Base-by-base conservation (phyloP, 2,888 invertebrate genomes). In the Melieria omissa region DNA sequence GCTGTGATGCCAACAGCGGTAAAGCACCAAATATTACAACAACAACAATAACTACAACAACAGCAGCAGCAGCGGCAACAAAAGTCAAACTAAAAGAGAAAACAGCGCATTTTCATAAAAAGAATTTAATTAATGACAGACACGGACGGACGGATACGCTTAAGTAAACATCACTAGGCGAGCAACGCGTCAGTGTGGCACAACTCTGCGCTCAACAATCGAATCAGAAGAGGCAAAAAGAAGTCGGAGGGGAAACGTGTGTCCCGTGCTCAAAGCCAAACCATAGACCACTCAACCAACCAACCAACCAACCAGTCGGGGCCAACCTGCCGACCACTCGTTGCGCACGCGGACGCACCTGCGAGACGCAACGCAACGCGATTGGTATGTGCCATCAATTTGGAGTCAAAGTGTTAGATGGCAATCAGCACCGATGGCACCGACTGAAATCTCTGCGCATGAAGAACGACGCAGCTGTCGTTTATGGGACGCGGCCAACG, bases 51-150 rank as follows among this genome's bases (percentile, higher is more conserved):
- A n/a, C n/a, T n/a, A n/a, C 29, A 29, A 2, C 29, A 29, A 2
- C 16, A 16, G 2, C 29, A 29, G 1, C 29, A 29, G 29, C 29
- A 29, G 29, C 29, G 3, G 3, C 29, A 29, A 29, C 29, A 29
- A 29, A 29, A 29, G 29, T 29, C 29, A 29, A 57, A n/a, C 57
- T 57, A 57, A 12, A 29, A 49, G 29, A 29, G 61, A 54, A 41
- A 71, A 65, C 60, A 70, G 61, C 29, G 63, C 42, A 54, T 29
- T 10, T 41, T 54, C 60, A 64, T 49, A 64, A 65, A 60, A 61
- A 71, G 65, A 71, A 65, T 71, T 65, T 66, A 65, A 71, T 66
- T 71, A 71, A 65, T 71, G 71, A 29, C 44, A 61, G 45, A 61
- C 45, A 60, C 52, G 47, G 16, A 64, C 49, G 41, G 47, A 66